Evolutionary conservation across 2,113 vertebrate species (phyloP).

Genomic region (Larimichthys polyactis): DNA sequence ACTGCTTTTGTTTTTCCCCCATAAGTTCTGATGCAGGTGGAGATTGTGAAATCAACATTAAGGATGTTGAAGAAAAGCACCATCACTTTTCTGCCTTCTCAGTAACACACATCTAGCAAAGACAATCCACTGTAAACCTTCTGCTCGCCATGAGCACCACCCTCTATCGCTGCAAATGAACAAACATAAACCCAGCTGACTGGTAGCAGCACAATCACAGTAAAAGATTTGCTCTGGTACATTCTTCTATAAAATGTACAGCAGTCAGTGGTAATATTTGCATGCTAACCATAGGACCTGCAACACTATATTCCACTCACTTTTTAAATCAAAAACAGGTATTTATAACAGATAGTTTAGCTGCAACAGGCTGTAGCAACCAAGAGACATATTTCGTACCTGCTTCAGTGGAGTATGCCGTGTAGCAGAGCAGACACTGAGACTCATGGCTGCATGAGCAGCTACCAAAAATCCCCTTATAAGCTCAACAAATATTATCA

Average conservation of each 20-base stretch:
- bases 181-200: neutral
- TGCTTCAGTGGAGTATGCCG: slow-evolving; percentile 26
- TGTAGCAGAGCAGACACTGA: slow-evolving; percentile 32
- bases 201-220: neutral
- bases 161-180: neutral
- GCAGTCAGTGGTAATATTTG: neutral
- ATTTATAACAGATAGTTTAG: neutral
- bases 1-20: neutral
- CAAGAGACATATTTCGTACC: slow-evolving; percentile 15
- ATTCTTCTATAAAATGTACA: neutral
- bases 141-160: neutral
- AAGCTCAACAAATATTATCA: slow-evolving; percentile 66
- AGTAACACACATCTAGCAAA: neutral
- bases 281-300: neutral
- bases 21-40: neutral
- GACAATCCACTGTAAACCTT: neutral
- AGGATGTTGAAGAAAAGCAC: neutral
- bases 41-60: neutral
- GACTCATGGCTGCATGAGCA: slow-evolving; percentile 47
- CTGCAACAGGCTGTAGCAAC: slow-evolving; percentile 24
- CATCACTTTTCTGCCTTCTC: neutral
- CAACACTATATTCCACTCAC: neutral
- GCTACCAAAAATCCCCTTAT: slow-evolving; percentile 46
- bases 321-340: neutral
- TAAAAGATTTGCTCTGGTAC: neutral